These are phyloP conservation scores for Ahaetulla prasina DNA, from an alignment of 2,113 vertebrate genomes.

Conservation along the genomic window DNA sequence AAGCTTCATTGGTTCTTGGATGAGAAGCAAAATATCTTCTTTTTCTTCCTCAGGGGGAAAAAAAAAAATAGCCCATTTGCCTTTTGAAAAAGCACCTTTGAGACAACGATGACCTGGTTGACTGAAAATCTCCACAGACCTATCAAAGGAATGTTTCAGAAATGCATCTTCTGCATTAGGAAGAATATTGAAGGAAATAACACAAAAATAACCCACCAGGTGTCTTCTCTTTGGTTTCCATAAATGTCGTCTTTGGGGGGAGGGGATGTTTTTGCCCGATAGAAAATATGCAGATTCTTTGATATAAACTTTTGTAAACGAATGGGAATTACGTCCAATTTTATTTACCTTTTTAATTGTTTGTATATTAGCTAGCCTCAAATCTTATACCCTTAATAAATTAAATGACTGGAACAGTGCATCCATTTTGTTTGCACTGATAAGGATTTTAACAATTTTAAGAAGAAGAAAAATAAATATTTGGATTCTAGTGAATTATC, in stretches of 20 bases:
- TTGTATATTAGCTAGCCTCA: conserved; percentile 56
- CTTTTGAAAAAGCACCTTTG: background rate
- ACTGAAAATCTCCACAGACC: background rate
- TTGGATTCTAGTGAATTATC: conserved; percentile 35
- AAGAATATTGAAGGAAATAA: conserved; percentile 27
- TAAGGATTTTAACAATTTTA: conserved; percentile 8
- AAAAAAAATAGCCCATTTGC: background rate
- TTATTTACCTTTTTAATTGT: conserved; percentile 61
- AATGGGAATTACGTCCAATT: conserved; percentile 65
- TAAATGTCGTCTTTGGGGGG: conserved; percentile 42
- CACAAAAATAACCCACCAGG: conserved; percentile 54
- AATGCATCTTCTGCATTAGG: conserved; percentile 44
- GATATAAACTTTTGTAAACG: conserved; percentile 74
- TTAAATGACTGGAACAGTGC: conserved; percentile 54
- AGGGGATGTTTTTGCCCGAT: conserved; percentile 59
- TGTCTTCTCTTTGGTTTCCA: conserved; percentile 67
- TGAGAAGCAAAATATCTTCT: background rate
- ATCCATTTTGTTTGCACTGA: conserved; percentile 36
- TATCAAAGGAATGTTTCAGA: conserved; percentile 41
- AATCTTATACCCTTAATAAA: conserved; percentile 54
- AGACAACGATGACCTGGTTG: background rate
- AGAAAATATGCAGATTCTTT: conserved; percentile 73
- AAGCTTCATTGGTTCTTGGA: background rate
- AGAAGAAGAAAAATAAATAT: conserved; percentile 28
- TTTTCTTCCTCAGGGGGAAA: background rate